Evolutionary conservation across 1,140 invertebrate genomes (phyloP).

Genomic region (Parapsyche elsis): DNA sequence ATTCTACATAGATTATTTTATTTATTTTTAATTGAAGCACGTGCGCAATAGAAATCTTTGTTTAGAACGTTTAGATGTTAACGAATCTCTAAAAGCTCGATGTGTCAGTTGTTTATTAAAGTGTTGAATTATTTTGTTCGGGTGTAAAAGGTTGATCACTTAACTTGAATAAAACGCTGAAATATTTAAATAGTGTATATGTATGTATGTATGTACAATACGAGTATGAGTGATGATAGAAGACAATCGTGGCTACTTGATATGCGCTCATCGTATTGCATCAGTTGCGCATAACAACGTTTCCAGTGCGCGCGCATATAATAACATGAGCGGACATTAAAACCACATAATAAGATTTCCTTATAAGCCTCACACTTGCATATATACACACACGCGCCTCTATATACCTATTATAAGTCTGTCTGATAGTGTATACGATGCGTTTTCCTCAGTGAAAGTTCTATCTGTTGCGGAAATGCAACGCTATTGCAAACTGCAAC

Average conservation of each 20-base stretch:
- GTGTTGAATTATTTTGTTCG: too few species aligned
- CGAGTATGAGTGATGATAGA: not conserved
- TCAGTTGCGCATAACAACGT: slow-evolving; percentile 37
- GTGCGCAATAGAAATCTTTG: too few species aligned
- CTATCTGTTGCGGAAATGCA: slow-evolving; percentile 39
- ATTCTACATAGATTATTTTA: too few species aligned
- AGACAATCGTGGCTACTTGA: slow-evolving; percentile 24
- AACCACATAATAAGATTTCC: slow-evolving; percentile 40
- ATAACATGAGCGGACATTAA: slow-evolving; percentile 26
- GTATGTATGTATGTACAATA: not conserved
- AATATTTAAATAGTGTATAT: not conserved
- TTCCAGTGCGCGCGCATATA: slow-evolving; percentile 29
- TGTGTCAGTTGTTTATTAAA: too few species aligned
- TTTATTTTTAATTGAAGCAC: too few species aligned
- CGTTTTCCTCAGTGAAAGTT: slow-evolving; percentile 43
- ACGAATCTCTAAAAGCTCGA: too few species aligned
- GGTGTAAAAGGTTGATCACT: too few species aligned
- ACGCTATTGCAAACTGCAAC: slow-evolving; percentile 10
- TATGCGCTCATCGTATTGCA: slow-evolving; percentile 38
- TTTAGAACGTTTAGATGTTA: too few species aligned
- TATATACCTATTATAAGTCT: not conserved
- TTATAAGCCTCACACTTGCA: slow-evolving; percentile 27
- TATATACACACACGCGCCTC: not conserved
- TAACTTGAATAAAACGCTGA: too few species aligned
- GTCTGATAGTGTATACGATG: not conserved